These are phyloP conservation scores for Orthochromis indermauri DNA, from an alignment of 2,113 vertebrate genomes.

Conservation along the genomic window DNA sequence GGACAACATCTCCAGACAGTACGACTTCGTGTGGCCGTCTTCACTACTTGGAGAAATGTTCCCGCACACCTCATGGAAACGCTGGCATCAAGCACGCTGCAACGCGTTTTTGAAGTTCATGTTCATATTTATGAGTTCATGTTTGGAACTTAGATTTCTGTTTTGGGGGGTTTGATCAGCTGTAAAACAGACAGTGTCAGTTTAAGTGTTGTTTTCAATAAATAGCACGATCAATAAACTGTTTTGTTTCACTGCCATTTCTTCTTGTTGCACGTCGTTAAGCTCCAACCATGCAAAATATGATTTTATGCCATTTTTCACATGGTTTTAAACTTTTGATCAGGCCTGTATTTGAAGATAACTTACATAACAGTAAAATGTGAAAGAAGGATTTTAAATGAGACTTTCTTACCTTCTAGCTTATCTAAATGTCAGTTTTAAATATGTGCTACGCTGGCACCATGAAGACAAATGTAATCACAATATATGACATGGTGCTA, in stretches of 20 bases:
- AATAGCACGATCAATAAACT: rapidly evolving
- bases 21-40: background rate
- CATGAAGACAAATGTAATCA: background rate
- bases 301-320: background rate
- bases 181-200: background rate
- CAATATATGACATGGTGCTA: background rate
- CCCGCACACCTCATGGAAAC: background rate
- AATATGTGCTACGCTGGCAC: background rate
- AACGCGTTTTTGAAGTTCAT: background rate
- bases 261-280: background rate
- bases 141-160: background rate
- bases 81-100: background rate
- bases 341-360: background rate
- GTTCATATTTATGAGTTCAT: background rate
- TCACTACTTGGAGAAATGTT: background rate
- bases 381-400: background rate
- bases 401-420: background rate
- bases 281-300: background rate
- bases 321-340: background rate
- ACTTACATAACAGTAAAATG: background rate
- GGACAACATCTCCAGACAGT: background rate
- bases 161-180: background rate
- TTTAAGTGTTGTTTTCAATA: background rate
- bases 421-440: background rate
- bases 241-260: background rate